Evolutionary conservation across 2,888 invertebrate genomes (phyloP), one percentile per base, ranked within the genome.

Genomic region (Erpobdella octoculata): DNA sequence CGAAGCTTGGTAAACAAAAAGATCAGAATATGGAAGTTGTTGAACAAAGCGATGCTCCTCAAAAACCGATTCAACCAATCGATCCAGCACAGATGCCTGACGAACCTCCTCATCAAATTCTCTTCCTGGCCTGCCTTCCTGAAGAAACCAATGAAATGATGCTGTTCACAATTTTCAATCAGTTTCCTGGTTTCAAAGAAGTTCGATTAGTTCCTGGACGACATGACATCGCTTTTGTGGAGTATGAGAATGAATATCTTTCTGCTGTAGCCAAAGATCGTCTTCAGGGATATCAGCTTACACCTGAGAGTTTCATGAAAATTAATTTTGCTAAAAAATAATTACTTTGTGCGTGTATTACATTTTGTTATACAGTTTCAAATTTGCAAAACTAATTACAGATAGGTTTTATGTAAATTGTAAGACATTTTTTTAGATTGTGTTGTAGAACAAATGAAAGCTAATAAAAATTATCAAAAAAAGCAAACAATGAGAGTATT

Each of bases 71-170:
- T 12, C 48, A 31, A 15, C 74, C 77, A 58, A 75, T 74, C 31
- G 75, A 77, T 0, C 78, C 82, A 2, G 78, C 79, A 53, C 78
- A 79, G 59, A 81, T 84, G 33, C 83, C 83, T 21, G 96, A 96
- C 83, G 95, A 96, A 81, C 97, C 96, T 71, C 98, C 98, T 2
- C 98, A 99, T 86, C 96, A 98, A 87, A 99, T 98, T 86, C 88
- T 98, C 66, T 98, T 98, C 91, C 88, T 98, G 76, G 97, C 97
- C 8, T 98, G 98, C 85, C 86, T 98, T 73, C 98, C 98, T 0
- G 95, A 96, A 83, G 97, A 97, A 82, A 96, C 96, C 0, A 96
- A 92, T 75, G 96, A 98, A 83, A 93, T 95, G 91, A 98, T 98
- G 97, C 88, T 99, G 79, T 93, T 93, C 71, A 95, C 97, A 93